Base-by-base conservation (phyloP, 2,888 invertebrate species). In the Antitype chi region DNA sequence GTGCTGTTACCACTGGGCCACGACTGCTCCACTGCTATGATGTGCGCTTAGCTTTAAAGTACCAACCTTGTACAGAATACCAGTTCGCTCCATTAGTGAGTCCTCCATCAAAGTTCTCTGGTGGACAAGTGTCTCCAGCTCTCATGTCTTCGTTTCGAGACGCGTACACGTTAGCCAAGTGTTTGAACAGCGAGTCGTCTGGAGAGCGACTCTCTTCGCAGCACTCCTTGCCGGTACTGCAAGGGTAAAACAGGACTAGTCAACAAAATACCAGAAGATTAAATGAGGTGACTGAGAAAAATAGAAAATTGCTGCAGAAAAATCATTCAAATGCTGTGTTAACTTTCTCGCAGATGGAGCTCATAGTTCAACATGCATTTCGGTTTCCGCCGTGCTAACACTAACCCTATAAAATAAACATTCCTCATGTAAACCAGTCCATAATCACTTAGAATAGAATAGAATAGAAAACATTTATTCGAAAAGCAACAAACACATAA, bases 51-150 rank as follows among this genome's bases (percentile, higher is more conserved):
- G 32, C 17, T 68, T 68, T n/a, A 23, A 53, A 32, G 20, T n/a
- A 88, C 91, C 81, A 81, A 97, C 99, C 99, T 95, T 97, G 96
- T 0, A 99, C 97, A 91, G 98, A 98, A 93, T 99, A 99, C 99
- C 99, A 99, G 87, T 97, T 97, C 8, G 99, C 99, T 17, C 99
- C 99, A 91, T 99, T 99, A 7, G 99, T 99, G 85, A 99, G 97
- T 49, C 99, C 99, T 53, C 97, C 97, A 4, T 96, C 91, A 91
- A 99, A 99, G 85, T 97, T 95, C 85, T 99, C 99, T 0, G 97
- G 97, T 47, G 97, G 97, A 91, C 98, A 99, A 13, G 98, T 97
- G 85, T 97, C 97, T 0, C 99, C 99, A 15, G 94, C 94, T 78
- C 97, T 97, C 99, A 99, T 99, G 5, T 97, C 95, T 0, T 97